These are phyloP conservation scores for Mesocricetus auratus DNA, from an alignment of 2,113 vertebrate species.

Conservation along the genomic window DNA sequence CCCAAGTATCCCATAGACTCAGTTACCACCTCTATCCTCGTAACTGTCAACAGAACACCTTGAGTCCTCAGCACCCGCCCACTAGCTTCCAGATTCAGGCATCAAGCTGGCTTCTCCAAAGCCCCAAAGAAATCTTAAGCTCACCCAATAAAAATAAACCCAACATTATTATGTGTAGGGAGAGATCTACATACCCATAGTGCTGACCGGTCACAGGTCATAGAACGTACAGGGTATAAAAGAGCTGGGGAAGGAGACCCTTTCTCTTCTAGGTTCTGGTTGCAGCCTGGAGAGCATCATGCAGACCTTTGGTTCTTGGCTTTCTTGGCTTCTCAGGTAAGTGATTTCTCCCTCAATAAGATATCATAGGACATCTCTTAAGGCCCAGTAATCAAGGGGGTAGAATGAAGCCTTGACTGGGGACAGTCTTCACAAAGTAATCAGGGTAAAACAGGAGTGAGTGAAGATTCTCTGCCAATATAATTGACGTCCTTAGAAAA, in stretches of 20 bases:
- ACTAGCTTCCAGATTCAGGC: neutral
- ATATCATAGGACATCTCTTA: too few species aligned
- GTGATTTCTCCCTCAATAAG: too few species aligned
- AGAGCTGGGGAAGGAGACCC: too few species aligned
- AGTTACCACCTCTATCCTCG: neutral
- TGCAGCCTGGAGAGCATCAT: too few species aligned
- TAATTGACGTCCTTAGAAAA: neutral
- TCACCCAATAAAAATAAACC: neutral
- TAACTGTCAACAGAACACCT: neutral
- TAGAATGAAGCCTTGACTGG: neutral
- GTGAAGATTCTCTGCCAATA: neutral
- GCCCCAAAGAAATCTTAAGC: neutral
- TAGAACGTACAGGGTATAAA: too few species aligned
- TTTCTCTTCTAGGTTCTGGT: too few species aligned
- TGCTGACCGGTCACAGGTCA: too few species aligned
- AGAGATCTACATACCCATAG: too few species aligned
- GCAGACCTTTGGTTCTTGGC: too few species aligned
- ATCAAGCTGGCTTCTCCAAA: neutral
- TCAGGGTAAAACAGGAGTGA: neutral
- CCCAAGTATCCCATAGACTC: neutral
- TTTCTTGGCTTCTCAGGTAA: too few species aligned
- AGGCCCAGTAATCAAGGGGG: neutral
- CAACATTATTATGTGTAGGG: neutral
- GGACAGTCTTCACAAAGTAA: neutral
- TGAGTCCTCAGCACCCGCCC: neutral